Evolutionary conservation across 2,113 vertebrate genomes (phyloP), one percentile per base, ranked within the genome.

Genomic region (Callipepla squamata): DNA sequence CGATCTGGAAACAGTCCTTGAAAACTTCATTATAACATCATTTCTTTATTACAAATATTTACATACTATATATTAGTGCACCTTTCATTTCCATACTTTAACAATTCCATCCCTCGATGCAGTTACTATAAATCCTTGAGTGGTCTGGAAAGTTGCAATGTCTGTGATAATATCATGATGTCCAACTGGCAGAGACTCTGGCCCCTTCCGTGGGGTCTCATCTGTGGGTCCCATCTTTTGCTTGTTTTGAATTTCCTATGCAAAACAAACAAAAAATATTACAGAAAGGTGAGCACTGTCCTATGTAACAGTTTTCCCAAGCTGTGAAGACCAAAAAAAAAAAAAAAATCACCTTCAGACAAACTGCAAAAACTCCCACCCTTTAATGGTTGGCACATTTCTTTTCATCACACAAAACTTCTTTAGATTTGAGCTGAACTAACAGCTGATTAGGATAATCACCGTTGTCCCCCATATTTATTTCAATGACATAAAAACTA

Each of bases 91-190:
- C 99, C 99, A 99, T 28, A 99, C 99, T 97, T 99, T 99, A 80
- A 99, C 99, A 36, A 99, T 99, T 23, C 99, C 99, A 84, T 99
- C 99, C 88, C 99, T 97, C 70, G 99, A 99, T 0, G 99, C 99
- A 9, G 99, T 99, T 79, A 99, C 98, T 83, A 99, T 99, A 97
- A 99, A 99, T 75, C 99, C 99, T 96, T 99, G 99, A 0, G 99
- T 99, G 9, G 99, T 99, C 98, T 99, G 99, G 95, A 99, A 99
- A 69, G 99, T 99, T 57, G 99, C 99, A 1, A 99, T 97, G 92
- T 99, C 99, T 0, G 99, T 99, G 96, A 99, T 99, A 92, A 99
- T 99, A 94, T 99, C 99, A 14, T 99, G 99, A 81, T 99, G 99
- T 62, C 99, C 99, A 0, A 99, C 98, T 0, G 99, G 99, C 19